Percentiles rank a stretch among this genome's conserved stretches.
Conservation (phyloP, 2,113 vertebrate species). For the Mus pahari region DNA sequence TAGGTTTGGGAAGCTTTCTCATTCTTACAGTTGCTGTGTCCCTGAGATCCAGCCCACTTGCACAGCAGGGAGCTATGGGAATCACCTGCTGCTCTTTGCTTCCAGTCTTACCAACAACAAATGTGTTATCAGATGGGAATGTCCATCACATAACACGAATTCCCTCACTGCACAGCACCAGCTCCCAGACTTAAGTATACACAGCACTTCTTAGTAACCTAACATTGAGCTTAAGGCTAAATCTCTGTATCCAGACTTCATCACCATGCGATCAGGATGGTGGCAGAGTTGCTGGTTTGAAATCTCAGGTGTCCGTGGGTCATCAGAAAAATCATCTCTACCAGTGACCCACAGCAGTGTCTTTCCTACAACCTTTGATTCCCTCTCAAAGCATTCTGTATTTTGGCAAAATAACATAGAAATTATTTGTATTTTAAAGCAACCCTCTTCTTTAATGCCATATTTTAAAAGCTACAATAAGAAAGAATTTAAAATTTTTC, state of each 20-base stretch:
- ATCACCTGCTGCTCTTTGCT: not conserved
- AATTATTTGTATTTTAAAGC: not conserved
- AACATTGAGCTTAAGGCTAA: not conserved
- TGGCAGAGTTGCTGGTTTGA: not conserved
- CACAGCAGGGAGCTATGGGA: not conserved
- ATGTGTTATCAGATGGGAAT: not conserved
- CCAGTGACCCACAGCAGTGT: not conserved
- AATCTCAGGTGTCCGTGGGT: not conserved
- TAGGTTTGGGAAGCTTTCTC: not conserved
- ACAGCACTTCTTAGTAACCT: not conserved
- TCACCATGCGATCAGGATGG: not conserved
- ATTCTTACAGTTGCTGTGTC: conserved; percentile 1
- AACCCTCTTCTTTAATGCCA: not conserved
- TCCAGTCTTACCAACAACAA: not conserved
- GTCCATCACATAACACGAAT: not conserved
- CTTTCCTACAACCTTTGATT: not conserved
- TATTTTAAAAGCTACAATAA: not conserved
- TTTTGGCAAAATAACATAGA: not conserved
- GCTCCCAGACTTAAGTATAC: not conserved
- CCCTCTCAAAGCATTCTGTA: not conserved
- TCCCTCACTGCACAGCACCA: not conserved
- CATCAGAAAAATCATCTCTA: not conserved
- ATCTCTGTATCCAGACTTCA: not conserved
- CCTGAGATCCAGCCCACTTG: not conserved
- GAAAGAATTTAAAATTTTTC: not conserved